Base-by-base conservation (phyloP, 2,888 invertebrate genomes). In the Lutraria lutraria region DNA sequence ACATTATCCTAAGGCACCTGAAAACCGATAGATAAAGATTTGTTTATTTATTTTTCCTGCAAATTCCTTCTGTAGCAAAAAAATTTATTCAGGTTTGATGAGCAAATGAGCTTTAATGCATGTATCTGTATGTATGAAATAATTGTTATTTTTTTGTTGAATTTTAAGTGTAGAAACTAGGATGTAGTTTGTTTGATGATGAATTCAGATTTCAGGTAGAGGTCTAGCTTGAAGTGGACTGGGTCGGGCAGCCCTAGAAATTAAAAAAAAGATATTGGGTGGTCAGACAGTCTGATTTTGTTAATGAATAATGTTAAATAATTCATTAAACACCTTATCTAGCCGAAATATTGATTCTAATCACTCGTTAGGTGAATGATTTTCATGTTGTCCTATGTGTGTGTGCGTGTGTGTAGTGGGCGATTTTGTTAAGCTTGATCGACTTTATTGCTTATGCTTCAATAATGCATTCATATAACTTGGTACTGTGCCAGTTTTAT, bases 321-420 rank as follows among this genome's bases (percentile, higher is more conserved):
- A 56, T 3, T 16, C 43, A 56, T 56, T 8, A 56, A 56, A 13
- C 56, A 15, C 56, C 15, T 56, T 21, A 21, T 19, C 63, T 56
- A 56, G 56, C 19, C 16, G 19, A 56, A n/a, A 21, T 21, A 56
- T 56, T 56, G 56, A 56, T 56, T 56, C 16, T 56, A 25, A n/a
- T n/a, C 63, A 63, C 63, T 63, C 12, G 12, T n/a, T n/a, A n/a
- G 63, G n/a, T 63, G 63, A 63, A 63, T 63, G n/a, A n/a, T 63
- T 63, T 25, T 63, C 63, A 63, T 63, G 10, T 63, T 19, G 12
- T 12, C 12, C n/a, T 31, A 25, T 31, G 31, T n/a, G 72, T 12
- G 10, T 10, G 16, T 31, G 25, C 31, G 25, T 34, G 25, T 21
- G 25, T 68, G 25, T n/a, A 0, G 13, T 25, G 34, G 34, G 31